Percentiles rank a stretch among this genome's conserved stretches.
phyloP scores from a whole-genome alignment of 2,113 vertebrate species.

The Smithornis capensis region DNA sequence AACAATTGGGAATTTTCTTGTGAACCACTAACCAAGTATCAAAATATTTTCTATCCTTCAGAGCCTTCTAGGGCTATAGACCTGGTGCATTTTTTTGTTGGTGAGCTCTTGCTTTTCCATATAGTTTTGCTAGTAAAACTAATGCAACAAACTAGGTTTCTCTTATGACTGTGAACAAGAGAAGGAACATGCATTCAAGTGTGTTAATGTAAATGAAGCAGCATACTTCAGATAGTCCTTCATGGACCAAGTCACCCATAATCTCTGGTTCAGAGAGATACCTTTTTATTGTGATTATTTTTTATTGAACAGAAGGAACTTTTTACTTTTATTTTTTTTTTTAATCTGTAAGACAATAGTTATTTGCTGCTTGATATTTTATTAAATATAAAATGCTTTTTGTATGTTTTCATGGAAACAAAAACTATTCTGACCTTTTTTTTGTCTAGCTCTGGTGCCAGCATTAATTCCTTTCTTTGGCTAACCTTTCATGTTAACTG shows the following conservation, averaged over 20 bases:
- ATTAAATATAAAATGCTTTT: background rate
- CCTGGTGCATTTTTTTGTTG: background rate
- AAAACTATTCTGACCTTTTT: background rate
- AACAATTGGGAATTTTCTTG: background rate
- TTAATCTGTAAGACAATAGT: background rate
- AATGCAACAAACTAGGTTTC: background rate
- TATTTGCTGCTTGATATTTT: background rate
- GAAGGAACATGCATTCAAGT: background rate
- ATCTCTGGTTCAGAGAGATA: background rate
- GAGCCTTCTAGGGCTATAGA: background rate
- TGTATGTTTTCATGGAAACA: background rate
- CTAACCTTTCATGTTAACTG: background rate
- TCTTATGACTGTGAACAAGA: background rate
- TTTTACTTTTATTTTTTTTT: background rate
- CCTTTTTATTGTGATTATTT: background rate
- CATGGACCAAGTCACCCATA: background rate
- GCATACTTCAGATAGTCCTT: background rate
- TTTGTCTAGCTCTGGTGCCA: background rate
- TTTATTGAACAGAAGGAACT: background rate
- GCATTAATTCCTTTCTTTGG: background rate
- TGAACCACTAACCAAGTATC: background rate
- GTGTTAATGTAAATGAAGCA: background rate
- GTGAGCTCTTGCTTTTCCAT: background rate
- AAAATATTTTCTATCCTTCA: background rate
- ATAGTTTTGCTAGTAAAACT: background rate